Percentiles rank a stretch among this genome's conserved stretches.
Conservation (phyloP, 2,113 vertebrate genomes). For the Platycercus adscitus region DNA sequence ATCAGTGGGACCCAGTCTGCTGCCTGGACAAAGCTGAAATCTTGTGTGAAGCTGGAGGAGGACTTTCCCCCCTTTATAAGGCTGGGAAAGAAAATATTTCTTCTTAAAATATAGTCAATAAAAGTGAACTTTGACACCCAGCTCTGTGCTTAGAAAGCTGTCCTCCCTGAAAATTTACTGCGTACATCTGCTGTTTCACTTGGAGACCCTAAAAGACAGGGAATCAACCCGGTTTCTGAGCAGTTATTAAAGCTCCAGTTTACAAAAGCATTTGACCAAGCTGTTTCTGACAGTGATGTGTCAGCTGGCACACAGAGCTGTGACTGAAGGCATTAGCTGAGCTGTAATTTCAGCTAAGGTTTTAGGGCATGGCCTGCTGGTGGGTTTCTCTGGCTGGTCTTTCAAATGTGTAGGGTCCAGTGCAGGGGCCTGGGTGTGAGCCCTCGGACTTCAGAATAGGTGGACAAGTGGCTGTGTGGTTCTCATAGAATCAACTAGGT, state of each 20-base stretch:
- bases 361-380: not conserved
- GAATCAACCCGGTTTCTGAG: not conserved
- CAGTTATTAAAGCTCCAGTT: not conserved
- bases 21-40: not conserved
- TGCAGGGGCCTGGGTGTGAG: not conserved
- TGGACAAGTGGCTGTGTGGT: not conserved
- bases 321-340: not conserved
- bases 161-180: not conserved
- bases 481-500: not conserved
- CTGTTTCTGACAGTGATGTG: not conserved
- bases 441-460: not conserved
- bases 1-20: not conserved
- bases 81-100: not conserved
- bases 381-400: not conserved
- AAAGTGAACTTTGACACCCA: not conserved
- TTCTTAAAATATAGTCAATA: not conserved
- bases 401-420: not conserved
- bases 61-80: accelerated
- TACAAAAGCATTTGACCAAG: not conserved
- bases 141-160: not conserved
- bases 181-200: not conserved
- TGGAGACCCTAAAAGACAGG: not conserved
- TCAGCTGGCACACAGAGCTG: not conserved
- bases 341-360: not conserved
- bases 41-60: not conserved